Evolutionary conservation across 2,888 invertebrate genomes (phyloP), one percentile per base, ranked within the genome.

Genomic region (Nymphalis polychloros): DNA sequence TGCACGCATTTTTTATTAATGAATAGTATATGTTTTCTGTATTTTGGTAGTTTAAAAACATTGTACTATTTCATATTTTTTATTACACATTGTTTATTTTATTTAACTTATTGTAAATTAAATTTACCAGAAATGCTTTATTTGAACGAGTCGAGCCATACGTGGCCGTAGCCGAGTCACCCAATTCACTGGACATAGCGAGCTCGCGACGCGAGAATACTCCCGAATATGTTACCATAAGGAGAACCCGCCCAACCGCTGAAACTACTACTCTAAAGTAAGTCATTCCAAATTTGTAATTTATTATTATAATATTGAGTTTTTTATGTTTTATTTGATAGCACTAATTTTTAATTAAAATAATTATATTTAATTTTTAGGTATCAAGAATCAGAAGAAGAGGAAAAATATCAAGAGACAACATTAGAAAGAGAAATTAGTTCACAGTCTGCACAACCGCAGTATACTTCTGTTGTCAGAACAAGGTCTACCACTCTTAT

Each of bases 221-320:
- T 49, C 95, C 95, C 2, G 94, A 95, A 79, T 96, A 96, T 77
- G 94, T 95, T 2, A 95, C 95, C 2, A 95, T 96, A 52, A 92
- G 94, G 77, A 89, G 96, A 76, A 93, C 92, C 68, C 89, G 94
- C 73, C 93, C 93, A 1, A 89, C 91, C 6, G 88, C 89, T 73
- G 92, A 92, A 76, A 78, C 89, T 16, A 90, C 93, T 13, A 93
- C 94, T 64, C 81, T 84, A 27, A 91, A 88, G 94, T 94, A 86
- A 89, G 91, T 82, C 61, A 46, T 19, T 59, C 1, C 23, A 52
- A 13, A 13, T 17, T 20, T 49, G 17, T 59, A 23, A 10, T 27
- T 47, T 35, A 46, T 49, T 67, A 46, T 19, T 52, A 23, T 60
- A 57, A 59, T 35, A 20, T 59, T 65, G 20, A 17, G n/a, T 62